Evolutionary conservation across 2,113 vertebrate species (phyloP).

Genomic region (Perccottus glenii): DNA sequence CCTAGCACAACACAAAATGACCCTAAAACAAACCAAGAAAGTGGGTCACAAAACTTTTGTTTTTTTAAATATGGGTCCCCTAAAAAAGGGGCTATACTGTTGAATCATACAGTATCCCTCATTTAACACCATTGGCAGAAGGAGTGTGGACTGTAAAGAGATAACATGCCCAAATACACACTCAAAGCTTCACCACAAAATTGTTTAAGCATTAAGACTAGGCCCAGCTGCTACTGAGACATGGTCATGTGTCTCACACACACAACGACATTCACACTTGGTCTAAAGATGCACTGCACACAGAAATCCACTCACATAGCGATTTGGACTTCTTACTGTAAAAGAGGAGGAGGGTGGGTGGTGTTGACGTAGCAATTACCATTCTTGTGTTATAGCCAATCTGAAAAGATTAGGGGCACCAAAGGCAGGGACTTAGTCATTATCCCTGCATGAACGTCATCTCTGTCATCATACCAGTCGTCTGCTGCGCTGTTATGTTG

Average conservation of each 20-base stretch:
- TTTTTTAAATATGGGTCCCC: no score
- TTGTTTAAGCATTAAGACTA: no score
- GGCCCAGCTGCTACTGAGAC: no score
- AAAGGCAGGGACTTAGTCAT: conserved; percentile 54
- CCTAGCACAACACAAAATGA: no score
- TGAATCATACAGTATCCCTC: no score
- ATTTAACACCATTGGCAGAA: no score
- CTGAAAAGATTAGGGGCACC: conserved; percentile 36
- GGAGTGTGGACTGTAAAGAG: not conserved
- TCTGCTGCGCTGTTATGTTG: conserved; percentile 35
- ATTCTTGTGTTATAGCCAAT: conserved; percentile 43
- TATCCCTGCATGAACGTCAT: conserved; percentile 36
- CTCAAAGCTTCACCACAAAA: not conserved
- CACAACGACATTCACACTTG: not conserved
- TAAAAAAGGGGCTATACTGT: no score
- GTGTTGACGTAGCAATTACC: conserved; percentile 51
- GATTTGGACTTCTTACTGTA: conserved; percentile 22
- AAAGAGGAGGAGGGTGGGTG: conserved; percentile 10
- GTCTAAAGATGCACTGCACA: conserved; percentile 18
- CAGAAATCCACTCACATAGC: conserved; percentile 25
- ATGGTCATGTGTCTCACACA: no score
- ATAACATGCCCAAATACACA: not conserved
- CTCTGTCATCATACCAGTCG: conserved; percentile 32
- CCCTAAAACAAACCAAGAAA: no score
- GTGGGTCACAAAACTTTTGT: no score